phyloP scores from a whole-genome alignment of 1,140 invertebrate genomes.

The Hyposmocoma kahamanoa region DNA sequence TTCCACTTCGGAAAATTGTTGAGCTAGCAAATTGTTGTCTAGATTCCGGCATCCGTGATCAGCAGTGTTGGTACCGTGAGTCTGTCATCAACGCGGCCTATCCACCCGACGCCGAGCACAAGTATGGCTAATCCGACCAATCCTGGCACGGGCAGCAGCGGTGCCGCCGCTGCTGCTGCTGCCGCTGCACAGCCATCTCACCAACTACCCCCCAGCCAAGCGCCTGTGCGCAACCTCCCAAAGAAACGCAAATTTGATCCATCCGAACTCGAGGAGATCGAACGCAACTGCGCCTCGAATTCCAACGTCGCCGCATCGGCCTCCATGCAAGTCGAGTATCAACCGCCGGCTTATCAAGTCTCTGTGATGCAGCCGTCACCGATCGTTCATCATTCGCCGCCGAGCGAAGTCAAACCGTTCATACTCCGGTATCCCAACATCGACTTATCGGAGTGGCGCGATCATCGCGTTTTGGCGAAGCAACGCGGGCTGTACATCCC shows the following conservation, averaged over 20 bases:
- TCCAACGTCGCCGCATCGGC: constrained; percentile 28
- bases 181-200: constrained; percentile 26
- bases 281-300: constrained; percentile 55
- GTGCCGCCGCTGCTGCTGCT: constrained; percentile 26
- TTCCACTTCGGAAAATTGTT: too few relatives aligned
- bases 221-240: constrained; percentile 81
- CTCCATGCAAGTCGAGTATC: constrained; percentile 38
- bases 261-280: constrained; percentile 84
- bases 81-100: constrained; percentile 46
- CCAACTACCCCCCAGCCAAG: constrained; percentile 55
- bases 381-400: constrained; percentile 44
- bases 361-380: constrained; percentile 49
- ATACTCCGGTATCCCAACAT: constrained; percentile 72
- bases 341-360: constrained; percentile 30
- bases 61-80: constrained; percentile 72
- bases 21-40: too few relatives aligned
- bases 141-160: constrained; percentile 47
- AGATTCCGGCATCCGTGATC: constrained; percentile 73
- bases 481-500: constrained; percentile 87
- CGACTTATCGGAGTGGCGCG: constrained; percentile 92
- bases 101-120: constrained; percentile 48
- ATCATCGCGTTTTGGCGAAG: constrained; percentile 92
- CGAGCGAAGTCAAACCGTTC: constrained; percentile 37
- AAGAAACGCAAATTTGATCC: constrained; percentile 93
- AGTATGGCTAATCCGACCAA: constrained; percentile 68